Base-by-base conservation (phyloP, 37 sponge, comb jelly and placozoan genomes). In the Hormiphora californensis region DNA sequence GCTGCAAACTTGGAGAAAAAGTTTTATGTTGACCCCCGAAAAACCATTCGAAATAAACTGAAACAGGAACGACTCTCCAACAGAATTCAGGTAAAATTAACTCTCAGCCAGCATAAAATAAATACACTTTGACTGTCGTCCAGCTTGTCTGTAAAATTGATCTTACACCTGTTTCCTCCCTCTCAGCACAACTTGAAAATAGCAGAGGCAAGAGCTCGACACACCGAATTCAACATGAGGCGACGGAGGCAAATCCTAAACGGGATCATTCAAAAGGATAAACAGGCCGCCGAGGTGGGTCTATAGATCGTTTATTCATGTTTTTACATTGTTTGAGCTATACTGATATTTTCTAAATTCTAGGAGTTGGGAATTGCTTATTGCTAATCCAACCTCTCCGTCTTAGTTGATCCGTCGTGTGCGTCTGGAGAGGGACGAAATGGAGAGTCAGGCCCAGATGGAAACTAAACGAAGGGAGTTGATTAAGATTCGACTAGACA, bases 1-100 rank as follows among this genome's bases (percentile, higher is more conserved):
- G 41, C 81, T 23, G 43, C 23, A 23, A 46, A 43, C 21, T 33
- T 73, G 46, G 81, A 73, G 22, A 73, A 73, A 17, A 57, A 57
- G 38, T 73, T 73, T 40, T 73, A 73, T 73, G 81, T 73, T 39
- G 81, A 73, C 38, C 81, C 81, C 40, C 40, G 81, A 28, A 73
- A 73, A 73, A 36, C 43, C 28, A n/a, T 73, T 22, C 81, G 81
- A n/a, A 33, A 36, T 15, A 73, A 41, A 73, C 17, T 27, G 28
- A 73, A 73, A 33, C 40, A 73, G 12, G 81, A 43, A 1, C 40
- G 40, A 46, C 46, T 73, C 28, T 46, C 40, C 40, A 73, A 38
- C 46, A 43, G 81, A 7, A 73, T 73, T 22, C 81, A 73, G 81
- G 81, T 73, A 28, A 15, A 57, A 9, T 49, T 17, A 17, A 49